These are phyloP conservation scores for Dryococelus australis DNA, from an alignment of 2,888 invertebrate species.

Conservation along the genomic window DNA sequence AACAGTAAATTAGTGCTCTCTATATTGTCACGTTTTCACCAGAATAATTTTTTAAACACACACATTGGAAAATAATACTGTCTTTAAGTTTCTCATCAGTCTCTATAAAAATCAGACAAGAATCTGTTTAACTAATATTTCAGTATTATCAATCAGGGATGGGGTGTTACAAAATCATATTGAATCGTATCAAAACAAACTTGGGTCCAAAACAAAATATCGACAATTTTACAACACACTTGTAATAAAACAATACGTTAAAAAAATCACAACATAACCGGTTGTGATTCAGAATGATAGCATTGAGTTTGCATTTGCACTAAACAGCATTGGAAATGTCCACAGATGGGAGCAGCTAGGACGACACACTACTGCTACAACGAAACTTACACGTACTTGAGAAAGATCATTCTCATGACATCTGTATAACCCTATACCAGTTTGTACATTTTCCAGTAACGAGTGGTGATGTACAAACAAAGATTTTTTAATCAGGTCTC, in stretches of 20 bases:
- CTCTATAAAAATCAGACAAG: neutral
- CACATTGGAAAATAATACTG: slow-evolving; percentile 6
- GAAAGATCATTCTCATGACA: neutral
- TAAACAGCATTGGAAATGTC: neutral
- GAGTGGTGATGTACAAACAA: too few relatives aligned
- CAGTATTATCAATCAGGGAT: neutral
- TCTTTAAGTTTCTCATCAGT: slow-evolving; percentile 1
- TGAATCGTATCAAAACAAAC: slow-evolving; percentile 2
- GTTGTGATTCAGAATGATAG: neutral
- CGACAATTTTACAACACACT: neutral
- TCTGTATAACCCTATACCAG: too few relatives aligned
- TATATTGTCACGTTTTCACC: neutral
- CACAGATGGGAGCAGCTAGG: neutral
- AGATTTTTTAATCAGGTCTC: too few relatives aligned
- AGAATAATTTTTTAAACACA: slow-evolving; percentile 7
- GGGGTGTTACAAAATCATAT: neutral
- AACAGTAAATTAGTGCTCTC: neutral
- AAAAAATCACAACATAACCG: neutral
- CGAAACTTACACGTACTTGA: neutral
- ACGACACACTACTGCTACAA: neutral
- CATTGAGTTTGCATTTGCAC: neutral
- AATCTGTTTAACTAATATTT: neutral
- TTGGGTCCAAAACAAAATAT: neutral
- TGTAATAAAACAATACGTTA: too few relatives aligned
- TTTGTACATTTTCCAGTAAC: too few relatives aligned